Conservation (phyloP, 2,797 vertebrate genomes). For the Melanotaenia boesemani region DNA sequence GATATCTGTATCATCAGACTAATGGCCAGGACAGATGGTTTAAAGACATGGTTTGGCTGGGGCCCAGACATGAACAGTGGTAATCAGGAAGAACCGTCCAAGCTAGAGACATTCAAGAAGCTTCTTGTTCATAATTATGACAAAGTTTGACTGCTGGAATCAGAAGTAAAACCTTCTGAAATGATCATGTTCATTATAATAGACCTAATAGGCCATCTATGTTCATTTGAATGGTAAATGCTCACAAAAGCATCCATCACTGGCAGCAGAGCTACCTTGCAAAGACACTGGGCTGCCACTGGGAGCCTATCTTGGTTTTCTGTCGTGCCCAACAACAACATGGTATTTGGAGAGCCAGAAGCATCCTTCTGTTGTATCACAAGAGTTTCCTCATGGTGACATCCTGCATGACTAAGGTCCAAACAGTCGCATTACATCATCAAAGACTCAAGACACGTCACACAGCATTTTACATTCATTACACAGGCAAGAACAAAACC, state of each 20-base stretch:
- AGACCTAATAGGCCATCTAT: background rate
- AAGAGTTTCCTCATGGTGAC: background rate
- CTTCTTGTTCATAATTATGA: background rate
- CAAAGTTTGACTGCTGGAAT: background rate
- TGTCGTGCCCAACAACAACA: too few species aligned
- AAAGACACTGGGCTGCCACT: background rate
- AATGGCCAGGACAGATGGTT: too few species aligned
- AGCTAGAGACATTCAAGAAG: background rate
- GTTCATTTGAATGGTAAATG: background rate
- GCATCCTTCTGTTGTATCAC: background rate
- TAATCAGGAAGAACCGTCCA: too few species aligned
- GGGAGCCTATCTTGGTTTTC: background rate
- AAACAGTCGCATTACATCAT: background rate
- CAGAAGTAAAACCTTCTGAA: background rate
- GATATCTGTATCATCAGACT: too few species aligned
- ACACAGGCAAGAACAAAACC: conserved; percentile 22
- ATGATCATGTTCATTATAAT: too few species aligned
- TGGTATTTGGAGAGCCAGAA: background rate
- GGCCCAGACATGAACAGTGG: too few species aligned
- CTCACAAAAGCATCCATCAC: background rate
- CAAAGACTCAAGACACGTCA: conserved; percentile 3
- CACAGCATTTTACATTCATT: background rate
- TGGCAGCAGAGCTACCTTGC: background rate
- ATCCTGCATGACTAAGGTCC: background rate
- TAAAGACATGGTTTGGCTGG: too few species aligned